A percentile compares a stretch with the other conserved stretches of the same genome.
phyloP scores from a whole-genome alignment of 1,140 invertebrate genomes.

The Lasioglossum baleicum region DNA sequence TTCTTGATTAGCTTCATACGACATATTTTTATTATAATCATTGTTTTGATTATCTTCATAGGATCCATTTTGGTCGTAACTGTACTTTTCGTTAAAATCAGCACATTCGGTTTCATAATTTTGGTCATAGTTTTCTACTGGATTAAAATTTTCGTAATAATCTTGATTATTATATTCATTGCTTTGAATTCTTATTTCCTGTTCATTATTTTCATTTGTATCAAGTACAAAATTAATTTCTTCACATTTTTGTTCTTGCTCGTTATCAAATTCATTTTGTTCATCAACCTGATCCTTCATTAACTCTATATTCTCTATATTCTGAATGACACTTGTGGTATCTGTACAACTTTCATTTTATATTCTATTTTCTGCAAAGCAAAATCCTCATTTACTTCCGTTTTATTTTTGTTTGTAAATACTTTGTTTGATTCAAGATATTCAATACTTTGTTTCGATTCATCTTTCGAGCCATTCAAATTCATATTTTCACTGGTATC shows the following conservation, averaged over 20 bases:
- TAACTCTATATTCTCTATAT: too few species aligned
- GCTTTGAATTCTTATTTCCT: background rate
- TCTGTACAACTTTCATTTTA: background rate
- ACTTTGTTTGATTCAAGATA: background rate
- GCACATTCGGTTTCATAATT: too few species aligned
- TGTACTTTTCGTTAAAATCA: too few species aligned
- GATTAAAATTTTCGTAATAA: slow-evolving; percentile 31
- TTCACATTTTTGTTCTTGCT: background rate
- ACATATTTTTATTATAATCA: too few species aligned
- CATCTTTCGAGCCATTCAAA: background rate
- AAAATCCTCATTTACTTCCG: background rate
- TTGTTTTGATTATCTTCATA: too few species aligned
- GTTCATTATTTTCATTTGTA: background rate
- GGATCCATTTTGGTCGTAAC: too few species aligned
- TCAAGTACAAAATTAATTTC: background rate
- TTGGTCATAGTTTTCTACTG: slow-evolving; percentile 18
- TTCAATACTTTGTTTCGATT: background rate
- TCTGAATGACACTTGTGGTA: too few species aligned
- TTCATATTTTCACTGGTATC: too few species aligned
- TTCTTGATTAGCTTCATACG: too few species aligned
- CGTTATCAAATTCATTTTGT: background rate
- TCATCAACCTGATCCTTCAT: background rate
- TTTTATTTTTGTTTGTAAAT: too few species aligned
- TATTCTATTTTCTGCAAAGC: background rate
- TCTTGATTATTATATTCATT: slow-evolving; percentile 13